These are phyloP conservation scores for Hybognathus amarus DNA, from an alignment of 2,797 vertebrate species.

Conservation along the genomic window DNA sequence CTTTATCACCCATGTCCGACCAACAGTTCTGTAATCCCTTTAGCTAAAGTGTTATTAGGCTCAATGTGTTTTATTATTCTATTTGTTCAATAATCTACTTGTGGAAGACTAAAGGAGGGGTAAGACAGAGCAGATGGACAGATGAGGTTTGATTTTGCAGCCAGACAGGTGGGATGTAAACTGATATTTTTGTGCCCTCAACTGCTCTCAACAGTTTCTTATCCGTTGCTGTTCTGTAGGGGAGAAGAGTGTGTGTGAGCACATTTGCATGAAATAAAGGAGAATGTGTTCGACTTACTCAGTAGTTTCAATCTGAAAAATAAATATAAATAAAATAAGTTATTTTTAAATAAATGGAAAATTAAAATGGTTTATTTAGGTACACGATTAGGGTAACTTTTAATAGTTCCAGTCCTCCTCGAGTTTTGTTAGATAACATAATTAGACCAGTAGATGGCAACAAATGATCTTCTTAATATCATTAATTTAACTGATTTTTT, in stretches of 20 bases:
- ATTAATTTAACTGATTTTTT: not conserved
- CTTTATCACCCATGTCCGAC: constrained; percentile 2
- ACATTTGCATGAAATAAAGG: constrained; percentile 8
- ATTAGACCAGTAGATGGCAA: not conserved
- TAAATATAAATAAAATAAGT: not conserved
- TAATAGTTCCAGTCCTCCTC: not conserved
- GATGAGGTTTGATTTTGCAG: not conserved
- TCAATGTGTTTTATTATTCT: not conserved
- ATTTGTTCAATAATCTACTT: not conserved
- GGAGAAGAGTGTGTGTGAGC: not conserved
- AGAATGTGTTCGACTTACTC: not conserved
- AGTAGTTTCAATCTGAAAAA: not conserved
- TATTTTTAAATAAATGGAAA: too few species aligned
- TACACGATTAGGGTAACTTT: not conserved
- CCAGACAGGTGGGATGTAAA: constrained; percentile 40
- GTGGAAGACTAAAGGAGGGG: not conserved
- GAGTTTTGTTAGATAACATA: too few species aligned
- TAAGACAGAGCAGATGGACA: constrained; percentile 4
- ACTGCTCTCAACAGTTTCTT: constrained; percentile 29
- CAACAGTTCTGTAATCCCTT: not conserved
- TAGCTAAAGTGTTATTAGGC: not conserved
- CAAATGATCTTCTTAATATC: not conserved
- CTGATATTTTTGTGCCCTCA: constrained; percentile 29
- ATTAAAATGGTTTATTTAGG: too few species aligned
- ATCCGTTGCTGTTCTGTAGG: constrained; percentile 24